Evolutionary conservation across 2,797 vertebrate genomes (phyloP).

Genomic region (Muraenolepis orangiensis): DNA sequence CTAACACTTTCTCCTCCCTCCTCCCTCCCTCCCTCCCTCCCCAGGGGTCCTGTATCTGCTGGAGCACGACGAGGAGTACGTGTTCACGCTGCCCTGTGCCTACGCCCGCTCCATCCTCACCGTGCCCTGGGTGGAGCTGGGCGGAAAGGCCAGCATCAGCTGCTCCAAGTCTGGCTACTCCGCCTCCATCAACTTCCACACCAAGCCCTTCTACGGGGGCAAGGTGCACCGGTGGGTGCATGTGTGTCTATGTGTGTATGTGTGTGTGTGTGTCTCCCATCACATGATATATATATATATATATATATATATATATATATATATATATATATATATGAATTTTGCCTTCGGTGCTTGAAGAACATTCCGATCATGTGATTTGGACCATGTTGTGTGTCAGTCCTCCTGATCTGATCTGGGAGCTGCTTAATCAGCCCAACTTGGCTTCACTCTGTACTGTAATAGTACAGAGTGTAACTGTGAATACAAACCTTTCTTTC

Average conservation of each 20-base stretch:
- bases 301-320: too few species aligned
- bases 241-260: background rate
- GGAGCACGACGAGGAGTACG: conserved; percentile 89
- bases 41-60: conserved; percentile 83
- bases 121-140: conserved; percentile 94
- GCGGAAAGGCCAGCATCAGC: conserved; percentile 89
- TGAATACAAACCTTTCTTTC: too few species aligned
- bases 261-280: background rate
- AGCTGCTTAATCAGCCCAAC: too few species aligned
- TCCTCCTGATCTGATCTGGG: too few species aligned
- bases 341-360: too few species aligned
- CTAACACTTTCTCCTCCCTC: too few species aligned
- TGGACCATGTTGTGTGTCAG: too few species aligned
- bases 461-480: too few species aligned
- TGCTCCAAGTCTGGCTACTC: conserved; percentile 90
- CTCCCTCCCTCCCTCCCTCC: background rate
- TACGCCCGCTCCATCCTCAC: conserved; percentile 96
- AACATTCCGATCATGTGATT: too few species aligned
- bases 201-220: conserved; percentile 94
- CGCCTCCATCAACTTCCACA: conserved; percentile 89
- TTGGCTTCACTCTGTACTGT: too few species aligned
- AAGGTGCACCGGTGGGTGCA: conserved; percentile 87
- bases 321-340: too few species aligned
- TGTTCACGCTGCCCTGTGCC: conserved; percentile 92
- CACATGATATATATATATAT: too few species aligned